These are phyloP conservation scores for Neuroscelio doddi DNA, from an alignment of 2,888 invertebrate species.

Conservation along the genomic window DNA sequence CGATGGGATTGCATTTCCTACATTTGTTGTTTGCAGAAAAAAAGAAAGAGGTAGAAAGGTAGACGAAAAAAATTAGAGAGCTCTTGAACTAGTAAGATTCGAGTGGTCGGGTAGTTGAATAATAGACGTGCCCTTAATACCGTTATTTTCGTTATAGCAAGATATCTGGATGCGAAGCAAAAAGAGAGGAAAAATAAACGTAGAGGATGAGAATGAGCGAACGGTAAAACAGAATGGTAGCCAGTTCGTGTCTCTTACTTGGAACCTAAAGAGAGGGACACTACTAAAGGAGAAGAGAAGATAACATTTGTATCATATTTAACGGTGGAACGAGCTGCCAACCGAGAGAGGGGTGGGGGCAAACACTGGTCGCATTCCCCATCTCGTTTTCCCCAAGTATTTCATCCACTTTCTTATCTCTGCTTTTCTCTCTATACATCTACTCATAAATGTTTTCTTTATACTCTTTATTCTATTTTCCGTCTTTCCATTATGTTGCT, in stretches of 20 bases:
- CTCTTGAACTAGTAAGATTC: slow-evolving; percentile 58
- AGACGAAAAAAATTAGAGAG: slow-evolving; percentile 57
- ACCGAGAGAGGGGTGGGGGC: slow-evolving; percentile 51
- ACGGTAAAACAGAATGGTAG: slow-evolving; percentile 5
- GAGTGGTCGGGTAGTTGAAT: slow-evolving; percentile 64
- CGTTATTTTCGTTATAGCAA: slow-evolving; percentile 58
- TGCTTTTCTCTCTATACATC: slow-evolving; percentile 36
- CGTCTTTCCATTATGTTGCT: slow-evolving; percentile 17
- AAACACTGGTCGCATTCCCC: slow-evolving; percentile 56
- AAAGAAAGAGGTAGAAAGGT: slow-evolving; percentile 9
- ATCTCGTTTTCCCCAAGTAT: slow-evolving; percentile 17
- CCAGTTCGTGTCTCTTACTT: too few species aligned
- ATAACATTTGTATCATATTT: slow-evolving; percentile 71
- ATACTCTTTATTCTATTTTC: slow-evolving; percentile 27
- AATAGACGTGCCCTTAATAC: slow-evolving; percentile 67
- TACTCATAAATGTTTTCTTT: slow-evolving; percentile 7
- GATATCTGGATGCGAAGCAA: slow-evolving; percentile 33
- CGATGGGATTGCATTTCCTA: slow-evolving; percentile 21
- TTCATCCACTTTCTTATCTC: slow-evolving; percentile 35
- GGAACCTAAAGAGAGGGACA: slow-evolving; percentile 40
- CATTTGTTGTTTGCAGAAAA: slow-evolving; percentile 24
- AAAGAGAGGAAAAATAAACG: slow-evolving; percentile 14
- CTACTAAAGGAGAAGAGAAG: slow-evolving; percentile 65
- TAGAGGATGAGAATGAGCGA: slow-evolving; percentile 3
- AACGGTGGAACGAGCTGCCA: slow-evolving; percentile 67